Conservation (phyloP, 2,113 vertebrate genomes). For the Cricetomys ansorgei region DNA sequence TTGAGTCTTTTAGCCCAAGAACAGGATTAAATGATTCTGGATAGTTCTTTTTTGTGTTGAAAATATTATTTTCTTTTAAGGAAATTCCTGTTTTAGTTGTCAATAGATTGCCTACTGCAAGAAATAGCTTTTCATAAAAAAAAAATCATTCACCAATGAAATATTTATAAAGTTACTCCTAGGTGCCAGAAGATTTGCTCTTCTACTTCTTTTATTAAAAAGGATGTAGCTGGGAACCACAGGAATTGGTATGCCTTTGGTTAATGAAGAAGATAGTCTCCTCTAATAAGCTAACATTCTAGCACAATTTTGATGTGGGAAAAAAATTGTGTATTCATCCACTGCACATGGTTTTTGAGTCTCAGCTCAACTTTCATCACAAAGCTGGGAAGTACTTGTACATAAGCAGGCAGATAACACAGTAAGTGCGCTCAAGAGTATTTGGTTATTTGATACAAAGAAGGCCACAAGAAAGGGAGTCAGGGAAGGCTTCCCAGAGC, state of each 20-base stretch:
- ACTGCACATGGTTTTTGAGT: neutral
- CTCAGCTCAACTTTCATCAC: neutral
- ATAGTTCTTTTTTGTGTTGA: neutral
- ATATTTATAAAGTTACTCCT: neutral
- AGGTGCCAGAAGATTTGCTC: neutral
- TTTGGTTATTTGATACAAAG: neutral
- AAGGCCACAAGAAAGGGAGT: neutral
- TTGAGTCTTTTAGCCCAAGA: constrained; percentile 40
- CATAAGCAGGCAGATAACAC: neutral
- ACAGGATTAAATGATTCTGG: constrained; percentile 35
- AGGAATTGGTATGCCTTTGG: neutral
- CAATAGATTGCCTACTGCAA: neutral
- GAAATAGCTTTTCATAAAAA: neutral
- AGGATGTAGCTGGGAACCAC: neutral
- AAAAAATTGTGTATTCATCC: neutral
- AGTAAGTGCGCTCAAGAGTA: neutral
- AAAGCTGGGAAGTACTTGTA: neutral
- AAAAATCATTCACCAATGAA: neutral
- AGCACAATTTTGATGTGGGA: neutral
- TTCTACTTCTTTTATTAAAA: constrained; percentile 21
- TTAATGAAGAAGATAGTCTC: neutral
- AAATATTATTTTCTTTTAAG: constrained; percentile 30
- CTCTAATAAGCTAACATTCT: neutral
- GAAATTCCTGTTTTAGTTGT: constrained; percentile 50
- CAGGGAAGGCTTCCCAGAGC: neutral